Base-by-base conservation (phyloP, 1,140 invertebrate genomes). In the Ceratoteleas bidentatus region DNA sequence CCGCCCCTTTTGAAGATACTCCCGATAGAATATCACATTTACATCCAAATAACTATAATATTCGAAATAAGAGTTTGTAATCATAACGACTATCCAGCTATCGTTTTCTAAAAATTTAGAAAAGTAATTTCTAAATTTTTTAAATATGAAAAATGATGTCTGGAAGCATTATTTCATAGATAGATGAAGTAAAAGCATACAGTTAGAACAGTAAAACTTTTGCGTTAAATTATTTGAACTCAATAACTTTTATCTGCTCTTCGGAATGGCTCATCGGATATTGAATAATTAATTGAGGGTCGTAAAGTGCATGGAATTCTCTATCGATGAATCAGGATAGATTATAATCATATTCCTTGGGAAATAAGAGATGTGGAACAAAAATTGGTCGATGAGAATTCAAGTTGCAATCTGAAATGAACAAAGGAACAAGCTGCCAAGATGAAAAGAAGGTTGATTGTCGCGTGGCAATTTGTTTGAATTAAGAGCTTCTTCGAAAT, bases 241-340 rank as follows among this genome's bases (percentile, higher is more conserved):
- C 65, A 72, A 80, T 80, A 84, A 84, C 43, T 80, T 84, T 80
- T 80, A 84, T 80, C 73, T 73, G 54, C 77, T 76, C 73, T 73
- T 77, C 52, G 54, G 68, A 78, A 74, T 70, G 49, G 69, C 65
- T 24, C 74, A 74, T 78, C 74, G 69, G 77, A 84, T 80, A 84
- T 84, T 84, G 73, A 84, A 84, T 84, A 80, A 84, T 84, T 72
- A 84, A 84, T 80, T 45, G 54, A 77, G 52, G 77, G 68, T 81
- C 73, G 65, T 80, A 80, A 77, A 80, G 77, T 65, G 62, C 57
- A 53, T 54, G 57, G 65, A 81, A 84, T 73, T 80, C 69, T 77
- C 56, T 60, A 65, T 80, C 81, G 76, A 84, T 84, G 76, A 84
- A 84, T 84, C 76, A 80, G 68, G 76, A 73, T 77, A 64, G 73